phyloP scores from a whole-genome alignment of 1,140 invertebrate genomes.

The Drosophila seguyi region DNA sequence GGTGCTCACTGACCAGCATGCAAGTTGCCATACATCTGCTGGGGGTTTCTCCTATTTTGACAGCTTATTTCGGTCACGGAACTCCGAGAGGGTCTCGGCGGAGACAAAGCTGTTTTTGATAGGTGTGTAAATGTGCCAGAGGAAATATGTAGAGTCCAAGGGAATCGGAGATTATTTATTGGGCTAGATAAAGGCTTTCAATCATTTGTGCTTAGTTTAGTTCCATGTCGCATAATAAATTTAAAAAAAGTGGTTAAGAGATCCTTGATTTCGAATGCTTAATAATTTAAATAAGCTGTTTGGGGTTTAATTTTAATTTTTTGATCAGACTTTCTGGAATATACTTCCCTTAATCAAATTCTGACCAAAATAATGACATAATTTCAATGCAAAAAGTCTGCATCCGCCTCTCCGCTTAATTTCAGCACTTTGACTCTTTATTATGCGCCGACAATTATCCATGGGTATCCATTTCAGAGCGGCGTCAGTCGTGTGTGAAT shows the following conservation, averaged over 20 bases:
- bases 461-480: conserved; percentile 34
- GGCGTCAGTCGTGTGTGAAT: conserved; percentile 48
- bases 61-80: conserved; percentile 64
- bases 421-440: conserved; percentile 71
- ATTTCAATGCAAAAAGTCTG: conserved; percentile 6
- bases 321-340: no score
- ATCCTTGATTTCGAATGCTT: neutral
- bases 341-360: no score
- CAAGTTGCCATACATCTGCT: conserved; percentile 40
- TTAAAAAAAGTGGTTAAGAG: neutral
- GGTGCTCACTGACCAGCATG: conserved; percentile 61
- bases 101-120: conserved; percentile 65
- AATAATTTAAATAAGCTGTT: neutral
- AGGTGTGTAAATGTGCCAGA: conserved; percentile 66
- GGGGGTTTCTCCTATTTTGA: conserved; percentile 60
- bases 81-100: conserved; percentile 10
- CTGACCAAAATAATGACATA: conserved; percentile 19
- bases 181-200: neutral
- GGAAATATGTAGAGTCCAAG: conserved; percentile 48
- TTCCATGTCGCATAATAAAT: neutral
- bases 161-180: conserved; percentile 31
- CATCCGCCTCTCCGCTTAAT: conserved; percentile 26
- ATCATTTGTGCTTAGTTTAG: conserved; percentile 25
- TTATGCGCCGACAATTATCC: conserved; percentile 59
- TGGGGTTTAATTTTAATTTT: no score